Evolutionary conservation across 2,888 invertebrate species (phyloP), one percentile per base, ranked within the genome.

Genomic region (Leptodirus hochenwartii): DNA sequence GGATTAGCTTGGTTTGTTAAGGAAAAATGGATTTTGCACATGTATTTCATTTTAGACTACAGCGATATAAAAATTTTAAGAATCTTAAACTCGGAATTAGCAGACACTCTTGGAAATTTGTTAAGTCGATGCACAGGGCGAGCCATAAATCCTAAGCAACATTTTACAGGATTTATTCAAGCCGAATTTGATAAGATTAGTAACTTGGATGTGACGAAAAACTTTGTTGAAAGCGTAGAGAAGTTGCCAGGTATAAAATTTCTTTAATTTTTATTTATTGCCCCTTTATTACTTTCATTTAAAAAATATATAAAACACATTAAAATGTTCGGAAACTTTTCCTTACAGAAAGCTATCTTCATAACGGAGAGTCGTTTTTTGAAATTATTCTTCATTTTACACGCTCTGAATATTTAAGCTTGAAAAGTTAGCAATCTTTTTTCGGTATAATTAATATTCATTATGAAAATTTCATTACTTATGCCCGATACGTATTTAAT

Each of bases 41-140:
- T 22, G 16, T 22, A 14, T 27, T 13, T 29, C 41, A 29, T 57
- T 61, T 11, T 58, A 91, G 91, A 91, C 61, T 95, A 78, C 56
- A 82, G 74, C 49, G 72, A 76, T 39, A 61, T 60, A 4, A 81
- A 84, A 51, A 62, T 82, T 28, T 51, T 72, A 20, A 68, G 78
- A 41, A 66, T 76, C 31, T 59, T 85, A 12, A 95, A 96, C 60
- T 65, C 81, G 0, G 91, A 95, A 51, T 58, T 96, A 33, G 91
- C 88, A 3, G 84, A 93, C 53, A 85, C 82, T 0, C 54, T 93
- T 11, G 95, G 93, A 14, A 96, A 96, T 64, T 64, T 96, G 29
- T 61, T 85, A 34, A 77, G 70, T 31, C 70, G 95, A 11, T 80
- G 79, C 46, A 72, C 76, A 38, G 79, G 80, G 11, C 59, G 59